Evolutionary conservation across 2,797 vertebrate species (phyloP), one percentile per base, ranked within the genome.

Genomic region (Distichodus sexfasciatus): DNA sequence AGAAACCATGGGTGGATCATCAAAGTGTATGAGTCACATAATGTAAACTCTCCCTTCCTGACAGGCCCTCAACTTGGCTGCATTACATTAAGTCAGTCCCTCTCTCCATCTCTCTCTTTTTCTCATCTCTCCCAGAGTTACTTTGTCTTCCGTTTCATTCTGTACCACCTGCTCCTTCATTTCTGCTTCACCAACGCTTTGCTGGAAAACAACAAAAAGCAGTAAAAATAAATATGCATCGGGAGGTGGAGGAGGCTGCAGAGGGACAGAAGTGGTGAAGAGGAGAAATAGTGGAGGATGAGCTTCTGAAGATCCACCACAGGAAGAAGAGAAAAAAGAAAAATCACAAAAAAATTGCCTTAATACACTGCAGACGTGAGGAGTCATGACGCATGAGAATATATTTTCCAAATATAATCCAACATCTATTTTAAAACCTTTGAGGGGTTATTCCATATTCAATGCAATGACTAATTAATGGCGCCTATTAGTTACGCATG

Each of bases 201-300:
- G 81, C 85, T 81, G 82, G 76, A 83, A 73, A 68, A 84, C 77
- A 86, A 82, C 73, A 89, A 76, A 74, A 75, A 63, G 54, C 67
- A 73, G 82, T 88, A 88, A 84, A 89, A 90, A 89, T 89, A 87
- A 87, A 87, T 82, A 84, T 84, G 54, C 24, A 69, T 69, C 29
- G 78, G 84, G 76, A 82, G 80, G 64, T 84, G 81, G 79, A 86
- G 81, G 82, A 86, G 83, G 81, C 69, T 64, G 44, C 46, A n/a
- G 50, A 58, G 40, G 36, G 66, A 65, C 24, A 72, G 41, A 64
- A 64, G 6, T 57, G 33, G 33, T 47, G 9, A 72, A 72, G 28
- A 72, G 29, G 2, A 79, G 26, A 57, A 26, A 33, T 59, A 19
- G 38, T 67, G 51, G 43, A 54, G 33, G 51, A 67, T 47, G 35